Base-by-base conservation (phyloP, 2,888 invertebrate species). In the Mimumesa dahlbomi region DNA sequence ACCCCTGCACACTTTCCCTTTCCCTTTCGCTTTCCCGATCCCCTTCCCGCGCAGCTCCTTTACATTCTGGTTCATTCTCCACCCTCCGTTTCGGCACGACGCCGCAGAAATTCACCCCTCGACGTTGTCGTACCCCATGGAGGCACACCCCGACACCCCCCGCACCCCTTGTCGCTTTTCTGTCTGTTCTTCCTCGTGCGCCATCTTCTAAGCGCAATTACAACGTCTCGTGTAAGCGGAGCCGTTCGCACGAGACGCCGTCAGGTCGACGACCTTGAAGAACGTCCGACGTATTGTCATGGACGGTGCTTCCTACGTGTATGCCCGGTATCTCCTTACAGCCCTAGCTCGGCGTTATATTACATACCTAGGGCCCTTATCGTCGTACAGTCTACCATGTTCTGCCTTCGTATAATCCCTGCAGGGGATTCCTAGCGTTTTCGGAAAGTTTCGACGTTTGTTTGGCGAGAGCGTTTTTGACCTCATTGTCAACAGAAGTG, bases 251-350 rank as follows among this genome's bases (percentile, higher is more conserved):
- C 56, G 70, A 61, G 65, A 73, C 61, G 53, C 43, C 45, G 36
- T 54, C 57, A 77, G 79, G 79, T 79, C 77, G 62, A 50, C 61
- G 62, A 76, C 77, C 69, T 67, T 72, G 63, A 69, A 42, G 64
- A 69, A 68, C 63, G 61, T 52, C 43, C 34, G 43, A 65, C 43
- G 38, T 45, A 18, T 57, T 63, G 63, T 64, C 66, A 64, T 45
- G 63, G 50, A 74, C 56, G 63, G 50, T 74, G 75, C 66, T 50
- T 68, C 64, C 49, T 38, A 62, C 16, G 16, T 38, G 29, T 34
- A 36, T 22, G n/a, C 29, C 11, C 18, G 67, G 58, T 78, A 56
- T 78, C 75, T 63, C 19, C 73, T 78, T 78, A 79, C 75, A 13
- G 11, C 61, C 69, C 73, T 50, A 49, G n/a, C 42, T 18, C 31